Conservation (phyloP, 1,140 invertebrate species). For the Drosophila nigrodunni region DNA sequence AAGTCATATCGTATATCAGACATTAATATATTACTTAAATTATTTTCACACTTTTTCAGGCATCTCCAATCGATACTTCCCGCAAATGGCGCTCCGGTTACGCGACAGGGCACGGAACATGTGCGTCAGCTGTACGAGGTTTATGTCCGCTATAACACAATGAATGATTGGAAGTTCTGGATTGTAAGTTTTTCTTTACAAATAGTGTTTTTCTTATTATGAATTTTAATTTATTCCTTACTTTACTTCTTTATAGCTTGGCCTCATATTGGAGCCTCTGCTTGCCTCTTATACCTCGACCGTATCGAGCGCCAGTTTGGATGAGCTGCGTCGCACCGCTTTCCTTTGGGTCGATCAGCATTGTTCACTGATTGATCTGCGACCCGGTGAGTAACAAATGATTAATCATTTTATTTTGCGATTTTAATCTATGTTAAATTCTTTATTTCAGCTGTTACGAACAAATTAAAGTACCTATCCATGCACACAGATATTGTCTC, state of each 20-base stretch:
- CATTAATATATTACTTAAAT: not conserved
- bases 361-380: conserved; percentile 95
- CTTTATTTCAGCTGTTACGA: conserved; percentile 91
- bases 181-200: conserved; percentile 88
- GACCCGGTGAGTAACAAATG: conserved; percentile 89
- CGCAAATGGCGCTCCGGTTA: conserved; percentile 97
- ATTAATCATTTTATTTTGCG: not conserved
- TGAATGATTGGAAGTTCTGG: conserved; percentile 99
- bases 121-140: conserved; percentile 98
- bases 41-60: conserved; percentile 84
- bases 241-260: conserved; percentile 89
- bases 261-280: conserved; percentile 94
- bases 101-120: conserved; percentile 94
- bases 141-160: conserved; percentile 93
- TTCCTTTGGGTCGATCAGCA: conserved; percentile 98
- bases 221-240: not conserved
- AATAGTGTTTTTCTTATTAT: not conserved
- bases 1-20: not conserved
- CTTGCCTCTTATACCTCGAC: conserved; percentile 95
- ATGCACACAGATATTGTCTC: conserved; percentile 97
- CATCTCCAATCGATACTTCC: conserved; percentile 97
- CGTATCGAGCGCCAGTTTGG: conserved; percentile 95
- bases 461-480: conserved; percentile 95
- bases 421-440: not conserved
- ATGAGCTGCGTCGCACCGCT: conserved; percentile 96